phyloP scores from a whole-genome alignment of 2,888 invertebrate genomes.

The Geophilus truncorum region DNA sequence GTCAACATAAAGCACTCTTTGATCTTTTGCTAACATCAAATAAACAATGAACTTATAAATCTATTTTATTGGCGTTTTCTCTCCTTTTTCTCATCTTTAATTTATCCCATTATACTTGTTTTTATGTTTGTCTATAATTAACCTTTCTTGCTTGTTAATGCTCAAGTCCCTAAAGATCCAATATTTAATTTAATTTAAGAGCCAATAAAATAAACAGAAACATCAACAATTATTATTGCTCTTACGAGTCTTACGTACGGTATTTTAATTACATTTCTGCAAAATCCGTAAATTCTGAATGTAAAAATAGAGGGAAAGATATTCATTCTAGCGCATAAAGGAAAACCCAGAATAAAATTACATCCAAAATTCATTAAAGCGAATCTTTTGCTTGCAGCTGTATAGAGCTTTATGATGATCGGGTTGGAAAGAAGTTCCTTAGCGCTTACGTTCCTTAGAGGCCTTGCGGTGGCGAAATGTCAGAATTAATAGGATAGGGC shows the following conservation, averaged over 20 bases:
- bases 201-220: background rate
- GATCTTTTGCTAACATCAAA: background rate
- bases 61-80: background rate
- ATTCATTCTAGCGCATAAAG: background rate
- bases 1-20: too few species aligned
- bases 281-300: too few species aligned
- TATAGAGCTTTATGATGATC: slow-evolving; percentile 3
- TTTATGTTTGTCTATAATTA: background rate
- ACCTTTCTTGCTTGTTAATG: background rate
- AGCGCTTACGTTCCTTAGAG: background rate
- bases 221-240: background rate
- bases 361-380: background rate
- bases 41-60: background rate
- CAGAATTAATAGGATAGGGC: background rate
- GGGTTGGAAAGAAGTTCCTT: background rate
- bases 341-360: background rate
- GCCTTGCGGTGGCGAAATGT: background rate
- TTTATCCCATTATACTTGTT: background rate
- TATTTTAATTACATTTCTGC: background rate
- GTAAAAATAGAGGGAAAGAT: too few species aligned
- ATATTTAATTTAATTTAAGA: too few species aligned
- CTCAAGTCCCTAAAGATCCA: background rate
- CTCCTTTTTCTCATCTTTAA: background rate
- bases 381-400: background rate
- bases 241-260: too few species aligned